Base-by-base conservation (phyloP, 2,888 invertebrate species). In the Trachelus stipa region DNA sequence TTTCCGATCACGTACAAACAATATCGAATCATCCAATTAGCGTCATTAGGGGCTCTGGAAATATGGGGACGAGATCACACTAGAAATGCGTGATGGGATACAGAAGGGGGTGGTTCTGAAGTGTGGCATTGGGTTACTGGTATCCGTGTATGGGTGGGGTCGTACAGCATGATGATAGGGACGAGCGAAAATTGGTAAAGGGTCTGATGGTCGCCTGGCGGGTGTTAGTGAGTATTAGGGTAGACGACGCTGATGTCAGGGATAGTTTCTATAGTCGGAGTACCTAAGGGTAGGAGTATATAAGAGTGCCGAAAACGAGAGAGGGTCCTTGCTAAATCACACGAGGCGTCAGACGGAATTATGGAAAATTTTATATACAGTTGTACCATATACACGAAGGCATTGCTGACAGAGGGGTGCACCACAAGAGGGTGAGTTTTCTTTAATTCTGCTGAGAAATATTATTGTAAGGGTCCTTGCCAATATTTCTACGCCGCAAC, bases 21-120 rank as follows among this genome's bases (percentile, higher is more conserved):
- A 86, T 89, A 89, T 89, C 87, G 88, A 87, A 89, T 88, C 87
- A 86, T 85, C 83, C 85, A 86, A 87, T 87, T 88, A 88, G 84
- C 79, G 83, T 83, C 84, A 76, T 81, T 30, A 34, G 71, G 30
- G 71, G 12, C 1, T 31, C 30, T 11, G 15, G 30, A 71, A 71
- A 71, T 71, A 71, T 71, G 30, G 71, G 71, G 30, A 71, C 23
- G 30, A 71, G 31, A 71, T 34, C 71, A 3, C 12, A 56, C 56
- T 23, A 23, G 56, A 23, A 56, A 23, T 56, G 56, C 23, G 56
- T 15, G 23, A 56, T 23, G 23, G 23, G 23, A 9, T 23, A 23
- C 23, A 9, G 6, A 15, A 56, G 40, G 40, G 56, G 56, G 56
- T 56, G 23, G 23, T 23, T 23, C 23, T 23, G 56, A 56, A 56